Base-by-base conservation (phyloP, 2,888 invertebrate species). In the Escarpia spicata region DNA sequence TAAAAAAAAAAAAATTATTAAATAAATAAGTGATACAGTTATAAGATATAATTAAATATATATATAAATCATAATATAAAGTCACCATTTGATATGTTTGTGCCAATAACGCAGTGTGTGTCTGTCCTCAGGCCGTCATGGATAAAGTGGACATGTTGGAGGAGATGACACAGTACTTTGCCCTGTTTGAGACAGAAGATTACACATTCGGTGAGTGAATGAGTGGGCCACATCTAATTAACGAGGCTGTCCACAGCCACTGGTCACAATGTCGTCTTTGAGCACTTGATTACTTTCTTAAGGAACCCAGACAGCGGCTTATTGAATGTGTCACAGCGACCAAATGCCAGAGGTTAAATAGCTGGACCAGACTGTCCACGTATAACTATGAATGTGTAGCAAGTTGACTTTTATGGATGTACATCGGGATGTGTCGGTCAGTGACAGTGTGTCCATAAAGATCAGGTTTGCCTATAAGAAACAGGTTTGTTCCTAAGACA, bases 131-230 rank as follows among this genome's bases (percentile, higher is more conserved):
- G 95, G 98, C 98, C 6, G 98, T 99, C 44, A 98, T 98, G 93
- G 98, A 98, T 94, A 98, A 98, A 97, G 98, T 99, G 92, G 97
- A 97, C 91, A 97, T 99, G 95, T 97, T 98, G 93, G 97, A 98
- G 94, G 98, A 98, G 93, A 98, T 98, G 93, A 98, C 98, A 93
- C 98, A 98, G 96, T 99, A 98, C 97, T 99, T 99, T 97, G 99
- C 99, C 96, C 97, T 99, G 92, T 99, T 99, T 96, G 99, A 99
- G 97, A 98, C 99, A 95, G 98, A 99, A 92, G 99, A 99, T 96
- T 98, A 99, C 96, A 98, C 98, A 97, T 99, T 99, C 97, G 99
- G 98, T 98, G 96, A 97, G 97, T 95, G 75, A 26, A 15, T 52
- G 52, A 45, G 45, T 45, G 45, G 45, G 8, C 45, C 6, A 10